These are phyloP conservation scores for Microctonus hyperodae DNA, from an alignment of 2,888 invertebrate species.

Conservation along the genomic window DNA sequence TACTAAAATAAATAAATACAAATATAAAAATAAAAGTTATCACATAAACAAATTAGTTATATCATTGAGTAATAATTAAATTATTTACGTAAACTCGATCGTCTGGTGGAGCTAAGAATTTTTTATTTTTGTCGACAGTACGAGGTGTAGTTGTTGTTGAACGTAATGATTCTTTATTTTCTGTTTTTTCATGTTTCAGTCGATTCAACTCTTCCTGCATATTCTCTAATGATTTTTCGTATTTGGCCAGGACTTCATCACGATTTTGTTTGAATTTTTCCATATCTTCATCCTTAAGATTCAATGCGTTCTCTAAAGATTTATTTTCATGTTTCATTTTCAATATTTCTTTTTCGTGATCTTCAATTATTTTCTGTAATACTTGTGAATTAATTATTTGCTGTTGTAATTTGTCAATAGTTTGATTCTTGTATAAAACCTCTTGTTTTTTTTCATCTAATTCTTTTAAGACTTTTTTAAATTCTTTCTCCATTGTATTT, in stretches of 20 bases:
- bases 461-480: constrained; percentile 46
- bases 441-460: constrained; percentile 40
- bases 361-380: constrained; percentile 30
- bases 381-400: constrained; percentile 27
- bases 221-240: constrained; percentile 48
- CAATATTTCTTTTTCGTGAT: constrained; percentile 44
- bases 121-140: constrained; percentile 39
- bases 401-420: constrained; percentile 32
- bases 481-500: constrained; percentile 44
- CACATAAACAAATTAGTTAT: not conserved
- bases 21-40: not conserved
- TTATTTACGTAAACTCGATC: constrained; percentile 1
- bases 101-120: constrained; percentile 31
- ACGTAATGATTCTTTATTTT: constrained; percentile 47
- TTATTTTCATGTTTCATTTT: constrained; percentile 41
- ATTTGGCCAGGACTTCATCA: constrained; percentile 47
- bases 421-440: constrained; percentile 32
- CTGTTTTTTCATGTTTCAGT: constrained; percentile 42
- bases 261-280: constrained; percentile 50
- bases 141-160: constrained; percentile 35
- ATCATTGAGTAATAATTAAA: not conserved
- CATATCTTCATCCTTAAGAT: constrained; percentile 49
- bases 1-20: not conserved
- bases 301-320: constrained; percentile 40
- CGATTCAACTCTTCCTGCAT: constrained; percentile 49